These are phyloP conservation scores for Notamacropus eugenii DNA, from an alignment of 2,797 vertebrate species.

Conservation along the genomic window DNA sequence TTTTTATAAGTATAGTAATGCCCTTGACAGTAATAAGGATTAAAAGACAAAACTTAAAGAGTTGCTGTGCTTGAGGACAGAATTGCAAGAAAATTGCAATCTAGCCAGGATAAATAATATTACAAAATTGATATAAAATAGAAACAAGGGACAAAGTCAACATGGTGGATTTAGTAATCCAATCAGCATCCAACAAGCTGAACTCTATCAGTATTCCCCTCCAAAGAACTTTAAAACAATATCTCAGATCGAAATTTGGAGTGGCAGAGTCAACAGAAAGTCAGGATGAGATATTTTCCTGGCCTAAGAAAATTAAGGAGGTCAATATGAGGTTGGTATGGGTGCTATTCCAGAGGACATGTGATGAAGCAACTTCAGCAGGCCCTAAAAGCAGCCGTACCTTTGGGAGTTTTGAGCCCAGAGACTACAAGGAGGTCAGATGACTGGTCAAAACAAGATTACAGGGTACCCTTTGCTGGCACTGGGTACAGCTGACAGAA, in stretches of 20 bases:
- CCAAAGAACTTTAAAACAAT: not conserved
- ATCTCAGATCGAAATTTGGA: not conserved
- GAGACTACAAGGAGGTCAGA: not conserved
- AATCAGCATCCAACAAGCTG: not conserved
- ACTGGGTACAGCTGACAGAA: not conserved
- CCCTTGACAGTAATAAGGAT: not conserved
- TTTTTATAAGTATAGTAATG: not conserved
- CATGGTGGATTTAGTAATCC: not conserved
- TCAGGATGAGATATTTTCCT: not conserved
- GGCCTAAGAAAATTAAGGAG: not conserved
- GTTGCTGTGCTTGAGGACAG: not conserved
- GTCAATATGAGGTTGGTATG: not conserved
- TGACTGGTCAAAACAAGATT: not conserved
- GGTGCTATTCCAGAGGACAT: too few relatives aligned
- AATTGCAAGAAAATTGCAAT: not conserved
- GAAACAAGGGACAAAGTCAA: not conserved
- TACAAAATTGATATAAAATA: not conserved
- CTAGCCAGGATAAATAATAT: not conserved
- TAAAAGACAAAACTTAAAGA: not conserved
- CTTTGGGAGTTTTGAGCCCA: not conserved
- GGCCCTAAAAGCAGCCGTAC: too few relatives aligned
- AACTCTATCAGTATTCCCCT: not conserved
- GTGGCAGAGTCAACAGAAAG: not conserved
- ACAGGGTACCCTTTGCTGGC: too few relatives aligned
- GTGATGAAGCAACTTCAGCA: too few relatives aligned